Conservation (phyloP, 2,113 vertebrate genomes). For the Electrona antarctica region DNA sequence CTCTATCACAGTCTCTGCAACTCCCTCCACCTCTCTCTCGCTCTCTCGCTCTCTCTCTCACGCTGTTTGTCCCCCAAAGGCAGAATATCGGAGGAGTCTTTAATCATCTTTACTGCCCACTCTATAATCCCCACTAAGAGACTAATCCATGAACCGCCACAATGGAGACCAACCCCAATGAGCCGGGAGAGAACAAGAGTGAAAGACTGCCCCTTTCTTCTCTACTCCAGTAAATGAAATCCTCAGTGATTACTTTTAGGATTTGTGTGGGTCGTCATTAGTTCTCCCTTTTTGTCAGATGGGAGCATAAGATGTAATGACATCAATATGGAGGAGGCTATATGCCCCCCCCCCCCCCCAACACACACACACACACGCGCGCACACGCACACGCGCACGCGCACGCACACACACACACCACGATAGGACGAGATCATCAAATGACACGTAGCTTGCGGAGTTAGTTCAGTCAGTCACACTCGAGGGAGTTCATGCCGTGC, state of each 20-base stretch:
- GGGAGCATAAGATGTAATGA: constrained; percentile 11
- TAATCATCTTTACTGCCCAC: constrained; percentile 73
- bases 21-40: constrained; percentile 3
- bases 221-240: background rate
- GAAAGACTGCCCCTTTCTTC: constrained; percentile 5
- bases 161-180: constrained; percentile 40
- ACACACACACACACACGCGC: too few relatives aligned
- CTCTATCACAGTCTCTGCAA: constrained; percentile 22
- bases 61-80: constrained; percentile 24
- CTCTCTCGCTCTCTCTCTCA: constrained; percentile 8
- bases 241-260: constrained; percentile 8
- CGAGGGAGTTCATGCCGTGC: too few relatives aligned
- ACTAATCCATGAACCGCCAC: constrained; percentile 68
- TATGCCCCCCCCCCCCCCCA: background rate
- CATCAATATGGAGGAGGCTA: background rate
- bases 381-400: background rate
- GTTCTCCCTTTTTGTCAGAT: constrained; percentile 16
- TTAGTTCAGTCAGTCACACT: too few relatives aligned
- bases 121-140: constrained; percentile 69
- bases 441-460: too few relatives aligned
- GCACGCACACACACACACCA: background rate
- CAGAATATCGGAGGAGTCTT: constrained; percentile 65
- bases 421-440: too few relatives aligned
- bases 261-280: constrained; percentile 9
- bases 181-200: constrained; percentile 25